Conservation (phyloP, 2,888 invertebrate genomes). For the Agrilus biguttatus region DNA sequence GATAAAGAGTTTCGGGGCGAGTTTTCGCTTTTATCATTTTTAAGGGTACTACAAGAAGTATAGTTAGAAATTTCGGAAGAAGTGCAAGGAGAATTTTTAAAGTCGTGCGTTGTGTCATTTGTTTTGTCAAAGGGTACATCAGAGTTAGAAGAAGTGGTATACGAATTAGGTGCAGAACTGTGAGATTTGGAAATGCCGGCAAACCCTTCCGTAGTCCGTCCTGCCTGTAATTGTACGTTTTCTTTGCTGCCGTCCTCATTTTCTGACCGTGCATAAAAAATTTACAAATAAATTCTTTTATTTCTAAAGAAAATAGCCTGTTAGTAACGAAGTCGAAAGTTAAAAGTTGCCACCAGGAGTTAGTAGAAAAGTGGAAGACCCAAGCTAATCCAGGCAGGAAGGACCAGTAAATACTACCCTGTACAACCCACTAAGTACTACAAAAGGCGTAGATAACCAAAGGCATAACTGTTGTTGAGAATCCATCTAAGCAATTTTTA, state of each 20-base stretch:
- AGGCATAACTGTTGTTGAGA: not conserved
- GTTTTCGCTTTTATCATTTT: slow-evolving; percentile 6
- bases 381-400: slow-evolving; percentile 31
- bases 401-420: slow-evolving; percentile 30
- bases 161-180: slow-evolving; percentile 27
- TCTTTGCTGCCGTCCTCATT: slow-evolving; percentile 30
- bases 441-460: slow-evolving; percentile 1
- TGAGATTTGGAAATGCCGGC: slow-evolving; percentile 25
- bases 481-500: too few species aligned
- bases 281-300: slow-evolving; percentile 18
- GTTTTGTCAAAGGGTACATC: too few species aligned
- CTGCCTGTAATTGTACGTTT: slow-evolving; percentile 31
- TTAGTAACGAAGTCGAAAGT: slow-evolving; percentile 25
- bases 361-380: slow-evolving; percentile 27
- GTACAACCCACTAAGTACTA: slow-evolving; percentile 17
- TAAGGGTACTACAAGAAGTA: slow-evolving; percentile 10
- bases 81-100: too few species aligned
- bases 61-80: not conserved
- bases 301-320: slow-evolving; percentile 21
- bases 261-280: slow-evolving; percentile 32
- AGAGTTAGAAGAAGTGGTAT: slow-evolving; percentile 26
- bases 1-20: slow-evolving; percentile 1
- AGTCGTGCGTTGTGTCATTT: too few species aligned
- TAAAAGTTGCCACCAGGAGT: slow-evolving; percentile 25
- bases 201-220: slow-evolving; percentile 31